Percentiles rank a stretch among this genome's conserved stretches.
phyloP scores from a whole-genome alignment of 2,888 invertebrate genomes.

The Zele albiditarsus region DNA sequence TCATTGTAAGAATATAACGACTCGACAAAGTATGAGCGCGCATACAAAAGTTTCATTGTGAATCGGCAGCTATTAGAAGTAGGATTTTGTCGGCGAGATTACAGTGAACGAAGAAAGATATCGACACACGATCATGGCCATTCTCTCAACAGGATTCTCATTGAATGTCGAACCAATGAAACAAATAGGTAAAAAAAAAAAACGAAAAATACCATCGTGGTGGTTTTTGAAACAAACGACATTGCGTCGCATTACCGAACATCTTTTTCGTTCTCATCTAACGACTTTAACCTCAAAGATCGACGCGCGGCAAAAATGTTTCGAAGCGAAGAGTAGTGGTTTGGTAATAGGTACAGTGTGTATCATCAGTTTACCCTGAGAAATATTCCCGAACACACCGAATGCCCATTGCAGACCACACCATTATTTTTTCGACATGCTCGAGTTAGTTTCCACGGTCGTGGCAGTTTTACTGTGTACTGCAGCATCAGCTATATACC shows the following conservation, averaged over 20 bases:
- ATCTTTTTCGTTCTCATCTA: constrained; percentile 14
- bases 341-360: background rate
- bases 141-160: constrained; percentile 20
- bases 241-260: background rate
- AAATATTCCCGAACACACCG: constrained; percentile 11
- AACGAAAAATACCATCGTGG: background rate
- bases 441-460: constrained; percentile 48
- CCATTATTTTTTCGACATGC: constrained; percentile 47
- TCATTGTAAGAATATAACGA: background rate
- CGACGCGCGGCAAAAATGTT: background rate
- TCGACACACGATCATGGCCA: constrained; percentile 48
- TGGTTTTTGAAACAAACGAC: constrained; percentile 11
- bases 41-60: background rate
- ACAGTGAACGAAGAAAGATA: constrained; percentile 45
- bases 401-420: constrained; percentile 26
- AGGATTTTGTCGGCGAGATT: constrained; percentile 53
- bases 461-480: constrained; percentile 20
- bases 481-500: constrained; percentile 4
- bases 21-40: background rate
- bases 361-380: constrained; percentile 13
- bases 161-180: background rate
- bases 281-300: constrained; percentile 35
- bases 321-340: background rate
- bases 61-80: constrained; percentile 53
- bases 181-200: no score